A percentile compares a stretch with the other conserved stretches of the same genome.
Conservation (phyloP, 2,888 invertebrate species). For the Disparrhopalites patrizii region DNA sequence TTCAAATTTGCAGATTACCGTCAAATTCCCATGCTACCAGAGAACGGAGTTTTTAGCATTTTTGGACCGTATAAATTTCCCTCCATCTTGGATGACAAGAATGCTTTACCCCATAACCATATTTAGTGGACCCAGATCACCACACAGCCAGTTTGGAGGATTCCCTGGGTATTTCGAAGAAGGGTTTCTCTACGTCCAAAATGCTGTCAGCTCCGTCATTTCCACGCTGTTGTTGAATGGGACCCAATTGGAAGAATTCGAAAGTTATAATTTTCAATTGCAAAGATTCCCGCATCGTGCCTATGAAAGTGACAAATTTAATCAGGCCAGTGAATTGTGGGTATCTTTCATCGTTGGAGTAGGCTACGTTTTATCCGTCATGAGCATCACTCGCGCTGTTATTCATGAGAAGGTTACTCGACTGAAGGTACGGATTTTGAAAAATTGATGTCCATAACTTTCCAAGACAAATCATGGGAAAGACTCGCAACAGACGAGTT, state of each 20-base stretch:
- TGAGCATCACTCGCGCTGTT: slow-evolving; percentile 70
- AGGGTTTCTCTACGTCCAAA: slow-evolving; percentile 65
- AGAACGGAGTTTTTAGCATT: background rate
- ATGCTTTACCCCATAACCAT: background rate
- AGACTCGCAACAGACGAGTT: too few species aligned
- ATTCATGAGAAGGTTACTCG: slow-evolving; percentile 72
- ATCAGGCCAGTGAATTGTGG: slow-evolving; percentile 50
- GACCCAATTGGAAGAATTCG: slow-evolving; percentile 13
- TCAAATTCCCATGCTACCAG: background rate
- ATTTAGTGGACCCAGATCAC: slow-evolving; percentile 58
- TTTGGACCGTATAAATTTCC: background rate
- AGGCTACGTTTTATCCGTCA: slow-evolving; percentile 70
- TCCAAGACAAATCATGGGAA: too few species aligned
- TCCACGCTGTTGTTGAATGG: slow-evolving; percentile 22
- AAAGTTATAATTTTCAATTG: slow-evolving; percentile 25
- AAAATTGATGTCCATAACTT: too few species aligned
- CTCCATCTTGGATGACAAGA: background rate
- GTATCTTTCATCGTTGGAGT: slow-evolving; percentile 33
- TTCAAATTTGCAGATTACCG: slow-evolving; percentile 3
- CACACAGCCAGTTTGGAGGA: slow-evolving; percentile 55
- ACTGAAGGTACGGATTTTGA: slow-evolving; percentile 65
- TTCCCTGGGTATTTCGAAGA: slow-evolving; percentile 63
- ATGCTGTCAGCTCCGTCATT: slow-evolving; percentile 56
- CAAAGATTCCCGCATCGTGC: slow-evolving; percentile 65
- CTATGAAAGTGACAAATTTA: slow-evolving; percentile 61